Conservation (phyloP, 2,888 invertebrate species). For the Merodon equestris region DNA sequence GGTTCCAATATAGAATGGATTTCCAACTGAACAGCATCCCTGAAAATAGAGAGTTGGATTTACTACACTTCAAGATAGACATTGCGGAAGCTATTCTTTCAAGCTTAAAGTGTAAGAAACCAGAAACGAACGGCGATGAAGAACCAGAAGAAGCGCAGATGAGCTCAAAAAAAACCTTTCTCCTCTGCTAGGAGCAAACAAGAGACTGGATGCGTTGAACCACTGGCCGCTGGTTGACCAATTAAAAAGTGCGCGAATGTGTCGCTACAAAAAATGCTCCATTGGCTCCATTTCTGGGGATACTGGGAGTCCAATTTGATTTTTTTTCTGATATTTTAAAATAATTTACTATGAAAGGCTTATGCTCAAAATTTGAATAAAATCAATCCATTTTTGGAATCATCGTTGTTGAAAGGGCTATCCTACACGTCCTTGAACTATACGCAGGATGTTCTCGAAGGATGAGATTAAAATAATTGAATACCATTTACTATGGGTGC, state of each 20-base stretch:
- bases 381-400: not conserved
- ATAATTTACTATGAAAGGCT: constrained; percentile 1
- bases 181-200: not conserved
- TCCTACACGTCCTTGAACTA: too few species aligned
- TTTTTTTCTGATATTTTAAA: constrained; percentile 3
- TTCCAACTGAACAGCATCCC: not conserved
- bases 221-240: not conserved
- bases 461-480: too few species aligned
- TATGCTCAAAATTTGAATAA: not conserved
- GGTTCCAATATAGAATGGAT: constrained; percentile 7
- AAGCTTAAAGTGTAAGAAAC: constrained; percentile 2
- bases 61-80: constrained; percentile 4
- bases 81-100: constrained; percentile 8
- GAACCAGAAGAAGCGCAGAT: not conserved
- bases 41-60: constrained; percentile 2
- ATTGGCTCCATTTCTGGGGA: not conserved
- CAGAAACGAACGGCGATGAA: not conserved
- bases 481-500: too few species aligned
- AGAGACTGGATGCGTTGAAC: not conserved
- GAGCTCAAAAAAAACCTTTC: not conserved
- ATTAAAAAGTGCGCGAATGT: constrained; percentile 4
- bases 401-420: constrained; percentile 1
- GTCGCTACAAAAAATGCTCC: not conserved
- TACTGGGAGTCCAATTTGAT: not conserved
- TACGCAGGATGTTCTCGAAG: too few species aligned